A percentile compares a stretch with the other conserved stretches of the same genome.
These are phyloP conservation scores for Osmoderma eremita DNA, from an alignment of 2,888 invertebrate species.

Conservation along the genomic window DNA sequence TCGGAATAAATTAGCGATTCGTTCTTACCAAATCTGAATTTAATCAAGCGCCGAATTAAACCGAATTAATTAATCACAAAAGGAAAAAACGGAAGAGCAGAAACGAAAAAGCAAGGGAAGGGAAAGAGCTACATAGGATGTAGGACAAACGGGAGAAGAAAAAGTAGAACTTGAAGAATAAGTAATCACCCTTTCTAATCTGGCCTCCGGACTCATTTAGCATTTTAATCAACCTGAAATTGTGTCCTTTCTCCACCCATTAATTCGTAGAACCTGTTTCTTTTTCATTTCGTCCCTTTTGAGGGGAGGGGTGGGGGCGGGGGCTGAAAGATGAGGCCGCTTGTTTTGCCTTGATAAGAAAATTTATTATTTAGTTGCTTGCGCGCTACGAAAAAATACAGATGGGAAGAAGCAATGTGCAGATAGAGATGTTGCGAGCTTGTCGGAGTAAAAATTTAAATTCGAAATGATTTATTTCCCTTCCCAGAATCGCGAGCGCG, in stretches of 20 bases:
- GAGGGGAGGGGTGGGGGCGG: background rate
- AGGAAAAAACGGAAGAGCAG: background rate
- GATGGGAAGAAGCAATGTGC: background rate
- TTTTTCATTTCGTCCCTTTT: background rate
- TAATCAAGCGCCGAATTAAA: background rate
- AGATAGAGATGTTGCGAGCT: background rate
- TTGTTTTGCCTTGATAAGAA: conserved; percentile 11
- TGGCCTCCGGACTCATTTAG: conserved; percentile 22
- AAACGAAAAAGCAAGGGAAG: background rate
- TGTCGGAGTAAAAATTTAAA: too few relatives aligned
- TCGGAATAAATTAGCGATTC: too few relatives aligned
- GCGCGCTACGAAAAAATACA: background rate
- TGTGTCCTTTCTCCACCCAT: conserved; percentile 15
- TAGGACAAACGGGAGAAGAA: background rate
- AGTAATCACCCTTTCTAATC: conserved; percentile 31
- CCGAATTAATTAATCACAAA: background rate
- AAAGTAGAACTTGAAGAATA: conserved; percentile 16
- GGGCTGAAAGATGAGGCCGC: background rate
- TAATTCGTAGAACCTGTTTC: background rate
- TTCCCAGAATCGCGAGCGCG: too few relatives aligned
- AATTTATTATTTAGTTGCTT: conserved; percentile 21
- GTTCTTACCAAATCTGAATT: too few relatives aligned
- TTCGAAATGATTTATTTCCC: too few relatives aligned
- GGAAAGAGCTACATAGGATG: too few relatives aligned
- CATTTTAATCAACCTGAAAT: conserved; percentile 35